Percentiles rank a stretch among this genome's conserved stretches.
phyloP scores from a whole-genome alignment of 2,888 invertebrate genomes.

The Willowsia nigromaculata region DNA sequence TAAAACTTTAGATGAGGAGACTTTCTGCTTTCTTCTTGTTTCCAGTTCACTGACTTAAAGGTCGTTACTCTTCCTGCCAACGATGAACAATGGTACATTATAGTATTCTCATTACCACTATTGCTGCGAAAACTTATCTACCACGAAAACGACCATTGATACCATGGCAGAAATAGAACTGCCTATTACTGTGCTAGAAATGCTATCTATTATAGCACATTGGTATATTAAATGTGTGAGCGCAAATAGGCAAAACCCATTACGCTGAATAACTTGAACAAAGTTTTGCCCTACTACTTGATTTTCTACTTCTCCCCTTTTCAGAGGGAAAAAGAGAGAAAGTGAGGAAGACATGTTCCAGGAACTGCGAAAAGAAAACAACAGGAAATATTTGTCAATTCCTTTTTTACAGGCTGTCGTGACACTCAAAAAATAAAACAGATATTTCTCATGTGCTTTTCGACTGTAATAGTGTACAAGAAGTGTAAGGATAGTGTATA shows the following conservation, averaged over 20 bases:
- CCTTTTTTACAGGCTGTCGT: not conserved
- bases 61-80: conserved; percentile 72
- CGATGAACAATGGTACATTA: conserved; percentile 58
- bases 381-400: conserved; percentile 13
- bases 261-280: conserved; percentile 4
- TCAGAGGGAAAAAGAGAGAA: too few relatives aligned
- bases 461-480: too few relatives aligned
- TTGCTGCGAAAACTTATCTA: conserved; percentile 23
- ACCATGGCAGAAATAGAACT: not conserved
- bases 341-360: not conserved
- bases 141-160: conserved; percentile 26
- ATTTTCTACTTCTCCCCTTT: not conserved
- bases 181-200: too few relatives aligned
- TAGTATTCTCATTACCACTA: conserved; percentile 72
- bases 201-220: too few relatives aligned
- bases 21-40: conserved; percentile 59
- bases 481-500: not conserved
- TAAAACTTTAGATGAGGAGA: conserved; percentile 65
- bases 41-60: conserved; percentile 73
- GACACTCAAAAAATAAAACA: not conserved
- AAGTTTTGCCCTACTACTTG: not conserved
- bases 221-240: too few relatives aligned
- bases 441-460: not conserved
- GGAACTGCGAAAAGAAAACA: not conserved
- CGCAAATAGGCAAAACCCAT: not conserved